phyloP scores from a whole-genome alignment of 2,888 invertebrate genomes.

The Ichneumoninae sp. region DNA sequence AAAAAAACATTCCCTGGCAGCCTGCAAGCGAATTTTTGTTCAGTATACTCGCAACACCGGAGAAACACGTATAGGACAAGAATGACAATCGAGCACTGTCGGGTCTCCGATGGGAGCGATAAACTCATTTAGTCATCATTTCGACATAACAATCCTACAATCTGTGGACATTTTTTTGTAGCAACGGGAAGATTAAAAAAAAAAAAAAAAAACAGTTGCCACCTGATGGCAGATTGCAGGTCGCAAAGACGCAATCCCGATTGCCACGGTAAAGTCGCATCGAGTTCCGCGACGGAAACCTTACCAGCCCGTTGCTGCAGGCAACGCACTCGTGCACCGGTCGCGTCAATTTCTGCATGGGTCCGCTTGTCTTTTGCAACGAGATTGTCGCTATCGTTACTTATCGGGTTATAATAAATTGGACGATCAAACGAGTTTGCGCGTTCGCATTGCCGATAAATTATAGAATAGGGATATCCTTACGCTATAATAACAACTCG shows the following conservation, averaged over 20 bases:
- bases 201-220: not conserved
- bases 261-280: not conserved
- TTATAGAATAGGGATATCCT: constrained; percentile 10
- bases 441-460: not conserved
- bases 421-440: constrained; percentile 1
- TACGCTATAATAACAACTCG: not conserved
- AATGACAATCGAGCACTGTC: not conserved
- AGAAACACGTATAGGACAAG: not conserved
- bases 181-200: not conserved
- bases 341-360: not conserved
- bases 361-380: not conserved
- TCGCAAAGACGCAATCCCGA: not conserved
- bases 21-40: too few species aligned
- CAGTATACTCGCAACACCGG: not conserved
- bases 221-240: not conserved
- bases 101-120: not conserved
- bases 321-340: not conserved
- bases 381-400: constrained; percentile 16
- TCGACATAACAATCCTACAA: not conserved
- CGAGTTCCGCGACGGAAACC: not conserved
- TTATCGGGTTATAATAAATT: not conserved
- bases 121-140: not conserved
- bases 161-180: not conserved
- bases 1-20: too few species aligned
- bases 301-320: not conserved